Evolutionary conservation across 2,888 invertebrate genomes (phyloP).

Genomic region (Tenthredo scrophulariae): DNA sequence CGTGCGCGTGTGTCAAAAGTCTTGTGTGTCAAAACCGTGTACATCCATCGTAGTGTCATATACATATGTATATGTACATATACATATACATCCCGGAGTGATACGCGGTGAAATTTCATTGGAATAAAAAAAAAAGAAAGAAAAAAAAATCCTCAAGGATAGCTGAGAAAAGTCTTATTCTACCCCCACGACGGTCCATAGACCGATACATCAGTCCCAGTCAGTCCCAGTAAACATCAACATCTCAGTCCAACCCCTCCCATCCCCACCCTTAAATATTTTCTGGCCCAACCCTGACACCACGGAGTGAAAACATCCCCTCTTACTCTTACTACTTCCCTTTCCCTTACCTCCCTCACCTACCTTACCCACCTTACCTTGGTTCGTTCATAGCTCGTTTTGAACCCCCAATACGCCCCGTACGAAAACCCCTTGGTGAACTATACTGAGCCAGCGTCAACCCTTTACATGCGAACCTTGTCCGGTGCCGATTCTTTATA

Average conservation of each 20-base stretch:
- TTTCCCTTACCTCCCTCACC: not conserved
- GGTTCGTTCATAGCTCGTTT: not conserved
- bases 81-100: not conserved
- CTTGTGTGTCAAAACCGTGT: constrained; percentile 20
- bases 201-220: constrained; percentile 13
- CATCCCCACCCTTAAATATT: not conserved
- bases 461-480: constrained; percentile 22
- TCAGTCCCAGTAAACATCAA: not conserved
- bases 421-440: not conserved
- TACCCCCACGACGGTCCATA: not conserved
- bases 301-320: not conserved
- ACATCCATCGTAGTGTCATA: not conserved
- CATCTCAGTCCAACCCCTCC: not conserved
- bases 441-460: not conserved
- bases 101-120: not conserved
- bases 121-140: not conserved
- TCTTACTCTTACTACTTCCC: not conserved
- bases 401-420: not conserved
- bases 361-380: too few species aligned
- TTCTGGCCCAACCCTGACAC: constrained; percentile 41
- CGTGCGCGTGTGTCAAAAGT: constrained; percentile 50
- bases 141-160: not conserved
- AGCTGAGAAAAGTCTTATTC: too few species aligned
- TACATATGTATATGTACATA: not conserved
- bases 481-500: not conserved